phyloP scores from a whole-genome alignment of 2,797 vertebrate species.

The Petrocephalus sullivani region DNA sequence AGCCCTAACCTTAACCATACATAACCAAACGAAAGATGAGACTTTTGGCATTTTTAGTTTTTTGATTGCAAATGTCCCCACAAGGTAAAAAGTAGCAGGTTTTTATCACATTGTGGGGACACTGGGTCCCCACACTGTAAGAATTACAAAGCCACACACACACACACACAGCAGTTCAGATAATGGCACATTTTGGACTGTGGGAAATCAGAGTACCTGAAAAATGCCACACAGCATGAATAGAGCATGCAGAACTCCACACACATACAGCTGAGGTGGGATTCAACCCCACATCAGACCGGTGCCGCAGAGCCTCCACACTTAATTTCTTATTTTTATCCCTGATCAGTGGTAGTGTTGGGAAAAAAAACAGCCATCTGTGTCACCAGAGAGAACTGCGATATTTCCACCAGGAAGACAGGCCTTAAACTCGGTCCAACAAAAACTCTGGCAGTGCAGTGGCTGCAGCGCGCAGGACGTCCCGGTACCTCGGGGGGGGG shows the following conservation, averaged over 20 bases:
- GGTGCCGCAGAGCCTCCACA: not conserved
- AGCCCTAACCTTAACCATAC: no score
- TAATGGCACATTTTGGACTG: not conserved
- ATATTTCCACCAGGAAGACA: not conserved
- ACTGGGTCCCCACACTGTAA: no score
- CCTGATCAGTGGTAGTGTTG: not conserved
- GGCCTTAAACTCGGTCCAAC: not conserved
- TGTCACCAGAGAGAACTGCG: not conserved
- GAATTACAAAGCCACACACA: not conserved
- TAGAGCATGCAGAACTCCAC: not conserved
- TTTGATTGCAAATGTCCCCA: no score
- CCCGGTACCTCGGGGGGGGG: not conserved
- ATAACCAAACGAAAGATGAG: no score
- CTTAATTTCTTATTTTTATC: not conserved
- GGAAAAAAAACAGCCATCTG: not conserved
- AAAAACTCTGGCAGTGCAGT: not conserved
- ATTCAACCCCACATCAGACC: not conserved
- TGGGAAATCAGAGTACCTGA: not conserved
- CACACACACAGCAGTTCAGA: not conserved
- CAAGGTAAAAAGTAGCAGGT: no score
- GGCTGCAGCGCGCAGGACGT: not conserved
- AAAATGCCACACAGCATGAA: not conserved
- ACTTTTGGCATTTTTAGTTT: no score
- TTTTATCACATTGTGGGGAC: no score
- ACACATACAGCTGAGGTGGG: not conserved